Evolutionary conservation across 2,113 vertebrate genomes (phyloP).

Genomic region (Psittacus erithacus): DNA sequence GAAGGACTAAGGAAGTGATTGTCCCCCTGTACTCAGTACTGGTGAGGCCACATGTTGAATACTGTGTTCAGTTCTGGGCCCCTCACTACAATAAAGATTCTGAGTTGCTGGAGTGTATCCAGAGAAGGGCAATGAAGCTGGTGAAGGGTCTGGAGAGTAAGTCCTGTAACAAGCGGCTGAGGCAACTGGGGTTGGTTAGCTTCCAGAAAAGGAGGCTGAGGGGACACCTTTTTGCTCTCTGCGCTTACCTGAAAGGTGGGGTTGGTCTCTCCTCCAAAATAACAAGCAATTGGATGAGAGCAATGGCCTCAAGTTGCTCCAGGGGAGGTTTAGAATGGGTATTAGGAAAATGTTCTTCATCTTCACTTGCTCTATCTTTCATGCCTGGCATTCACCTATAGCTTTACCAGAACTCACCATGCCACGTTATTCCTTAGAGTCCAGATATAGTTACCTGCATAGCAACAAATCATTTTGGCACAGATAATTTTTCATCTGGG

Average conservation of each 20-base stretch:
- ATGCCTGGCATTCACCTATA: not conserved
- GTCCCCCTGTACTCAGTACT: accelerated
- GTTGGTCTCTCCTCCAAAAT: not conserved
- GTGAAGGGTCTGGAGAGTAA: not conserved
- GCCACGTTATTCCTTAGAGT: not conserved
- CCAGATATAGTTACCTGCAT: not conserved
- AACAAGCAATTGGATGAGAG: not conserved
- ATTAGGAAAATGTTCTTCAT: not conserved
- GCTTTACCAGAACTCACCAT: not conserved
- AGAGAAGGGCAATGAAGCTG: not conserved
- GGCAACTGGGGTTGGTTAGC: not conserved
- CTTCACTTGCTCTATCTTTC: not conserved
- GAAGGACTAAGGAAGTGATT: not conserved
- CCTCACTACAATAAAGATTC: not conserved
- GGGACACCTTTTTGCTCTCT: not conserved
- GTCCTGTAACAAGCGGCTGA: accelerated
- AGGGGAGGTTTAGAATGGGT: not conserved
- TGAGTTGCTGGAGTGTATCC: not conserved
- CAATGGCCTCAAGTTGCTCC: accelerated
- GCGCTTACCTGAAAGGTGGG: not conserved
- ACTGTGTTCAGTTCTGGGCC: too few species aligned
- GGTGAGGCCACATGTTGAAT: accelerated
- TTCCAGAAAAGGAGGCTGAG: not conserved
- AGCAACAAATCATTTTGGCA: not conserved
- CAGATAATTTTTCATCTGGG: not conserved